Evolutionary conservation across 1,140 invertebrate genomes (phyloP), one percentile per base, ranked within the genome.

Genomic region (Polyergus mexicanus): DNA sequence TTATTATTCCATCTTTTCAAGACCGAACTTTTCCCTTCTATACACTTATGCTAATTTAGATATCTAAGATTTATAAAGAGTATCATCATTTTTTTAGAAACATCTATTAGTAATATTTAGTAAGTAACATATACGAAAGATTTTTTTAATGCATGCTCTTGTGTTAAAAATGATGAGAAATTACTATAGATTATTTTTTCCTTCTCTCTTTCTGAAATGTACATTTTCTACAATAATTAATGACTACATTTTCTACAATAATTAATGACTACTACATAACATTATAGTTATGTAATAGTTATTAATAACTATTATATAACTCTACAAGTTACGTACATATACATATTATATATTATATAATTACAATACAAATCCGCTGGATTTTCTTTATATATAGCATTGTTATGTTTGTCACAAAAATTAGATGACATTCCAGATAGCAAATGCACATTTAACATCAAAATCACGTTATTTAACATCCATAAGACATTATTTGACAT

Each of bases 1-100:
- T 63, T n/a, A 28, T 69, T 80, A 51, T 56, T 66, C 35, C 6
- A 22, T 44, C n/a, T 77, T 7, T 77, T 0, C 35, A 25, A 60
- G 22, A 16, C 8, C 16, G 8, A 65, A 11, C 13, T 78, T 51
- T 11, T 44, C 11, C 38, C 8, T 4, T 7, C 1, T 47, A 41
- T n/a, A 5, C 35, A 41, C 11, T 63, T 28, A n/a, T 65, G 22
- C 6, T 51, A 35, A 38, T 54, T 60, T 7, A 19, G 3, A 3
- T 58, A 44, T 35, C 25, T 62, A 47, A 8, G 19, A 62, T 76
- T 68, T 38, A 68, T 35, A 66, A 22, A 10, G 7, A n/a, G 3
- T 38, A 35, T 10, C 1, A 22, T 66, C 10, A 35, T 38, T 38
- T 22, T 25, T 32, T 56, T 58, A 56, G 13, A 25, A 7, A 68